Evolutionary conservation across 2,797 vertebrate genomes (phyloP).

Genomic region (Typhlichthys eigenmanni): DNA sequence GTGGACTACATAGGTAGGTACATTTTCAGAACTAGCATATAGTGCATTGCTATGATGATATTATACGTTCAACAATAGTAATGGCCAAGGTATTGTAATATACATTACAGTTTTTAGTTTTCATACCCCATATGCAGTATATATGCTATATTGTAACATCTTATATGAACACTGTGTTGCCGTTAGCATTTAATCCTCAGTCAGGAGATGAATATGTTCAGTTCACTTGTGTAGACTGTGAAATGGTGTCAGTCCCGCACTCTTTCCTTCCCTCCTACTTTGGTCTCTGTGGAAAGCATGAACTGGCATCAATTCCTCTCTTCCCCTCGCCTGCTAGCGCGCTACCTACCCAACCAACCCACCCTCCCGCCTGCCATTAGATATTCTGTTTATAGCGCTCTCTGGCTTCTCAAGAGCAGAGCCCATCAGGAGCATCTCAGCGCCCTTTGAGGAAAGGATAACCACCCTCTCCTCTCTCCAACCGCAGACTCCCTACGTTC

Average conservation of each 20-base stretch:
- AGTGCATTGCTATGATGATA: too few relatives aligned
- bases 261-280: constrained; percentile 64
- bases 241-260: constrained; percentile 79
- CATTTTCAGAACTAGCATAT: too few relatives aligned
- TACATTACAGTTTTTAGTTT: too few relatives aligned
- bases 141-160: constrained; percentile 8
- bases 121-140: not conserved
- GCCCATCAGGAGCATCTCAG: constrained; percentile 79
- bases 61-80: too few relatives aligned
- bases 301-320: constrained; percentile 76
- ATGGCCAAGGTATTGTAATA: too few relatives aligned
- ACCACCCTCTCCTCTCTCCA: constrained; percentile 72
- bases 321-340: constrained; percentile 71
- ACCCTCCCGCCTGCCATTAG: constrained; percentile 77
- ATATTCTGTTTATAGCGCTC: constrained; percentile 84
- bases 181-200: constrained; percentile 34
- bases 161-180: constrained; percentile 20
- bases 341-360: constrained; percentile 72
- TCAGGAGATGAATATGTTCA: constrained; percentile 24
- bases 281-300: constrained; percentile 74
- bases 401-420: constrained; percentile 71
- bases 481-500: constrained; percentile 71
- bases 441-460: constrained; percentile 80
- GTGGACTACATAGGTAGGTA: too few relatives aligned
- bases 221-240: constrained; percentile 58